phyloP scores from a whole-genome alignment of 1,140 invertebrate species.

The Bombus ignitus region DNA sequence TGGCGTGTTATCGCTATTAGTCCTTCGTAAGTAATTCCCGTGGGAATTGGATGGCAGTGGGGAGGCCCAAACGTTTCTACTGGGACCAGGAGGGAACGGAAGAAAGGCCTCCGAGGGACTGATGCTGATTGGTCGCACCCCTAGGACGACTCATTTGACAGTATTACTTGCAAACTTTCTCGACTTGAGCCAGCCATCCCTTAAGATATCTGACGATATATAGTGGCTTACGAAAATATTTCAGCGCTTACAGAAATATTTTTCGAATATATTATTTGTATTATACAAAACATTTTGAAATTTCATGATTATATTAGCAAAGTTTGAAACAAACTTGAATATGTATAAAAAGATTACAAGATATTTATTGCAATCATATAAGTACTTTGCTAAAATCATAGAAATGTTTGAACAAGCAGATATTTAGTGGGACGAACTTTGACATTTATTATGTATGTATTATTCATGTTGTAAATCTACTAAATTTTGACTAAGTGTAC shows the following conservation, averaged over 20 bases:
- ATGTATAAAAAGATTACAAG: too few relatives aligned
- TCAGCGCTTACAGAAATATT: background rate
- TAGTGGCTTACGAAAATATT: background rate
- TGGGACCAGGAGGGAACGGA: constrained; percentile 58
- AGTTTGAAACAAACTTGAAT: too few relatives aligned
- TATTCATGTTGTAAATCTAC: too few relatives aligned
- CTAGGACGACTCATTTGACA: constrained; percentile 66
- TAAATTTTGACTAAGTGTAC: too few relatives aligned
- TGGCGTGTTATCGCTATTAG: constrained; percentile 71
- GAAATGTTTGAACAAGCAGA: too few relatives aligned
- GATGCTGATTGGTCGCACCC: constrained; percentile 74
- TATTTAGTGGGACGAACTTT: too few relatives aligned
- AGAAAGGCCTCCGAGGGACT: constrained; percentile 74
- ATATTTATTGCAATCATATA: too few relatives aligned
- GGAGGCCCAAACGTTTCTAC: constrained; percentile 53
- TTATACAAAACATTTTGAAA: too few relatives aligned
- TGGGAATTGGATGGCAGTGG: constrained; percentile 75
- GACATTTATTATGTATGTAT: too few relatives aligned
- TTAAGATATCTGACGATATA: constrained; percentile 36
- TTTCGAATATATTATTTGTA: too few relatives aligned
- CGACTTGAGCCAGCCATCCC: constrained; percentile 39
- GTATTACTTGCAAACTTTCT: constrained; percentile 48
- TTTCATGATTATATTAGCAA: too few relatives aligned
- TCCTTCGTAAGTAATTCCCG: constrained; percentile 79
- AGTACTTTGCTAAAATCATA: too few relatives aligned